phyloP scores from a whole-genome alignment of 35 echinoderm and acorn worm genomes.

The Amphiura filiformis region DNA sequence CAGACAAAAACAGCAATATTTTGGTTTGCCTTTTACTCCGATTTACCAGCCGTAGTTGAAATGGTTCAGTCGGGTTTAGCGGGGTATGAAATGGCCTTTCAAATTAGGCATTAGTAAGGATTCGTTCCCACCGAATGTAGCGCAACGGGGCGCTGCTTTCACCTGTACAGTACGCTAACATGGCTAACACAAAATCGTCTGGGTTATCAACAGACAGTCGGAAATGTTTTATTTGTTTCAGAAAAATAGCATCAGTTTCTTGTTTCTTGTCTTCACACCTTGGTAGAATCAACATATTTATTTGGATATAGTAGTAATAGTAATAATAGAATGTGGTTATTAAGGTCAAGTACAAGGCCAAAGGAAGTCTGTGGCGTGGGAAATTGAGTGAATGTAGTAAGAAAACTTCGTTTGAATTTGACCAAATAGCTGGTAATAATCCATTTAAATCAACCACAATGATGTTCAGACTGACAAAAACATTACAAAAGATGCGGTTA shows the following conservation, averaged over 20 bases:
- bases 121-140: slow-evolving; percentile 1
- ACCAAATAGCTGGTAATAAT: no score
- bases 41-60: neutral
- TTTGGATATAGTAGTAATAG: neutral
- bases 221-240: neutral
- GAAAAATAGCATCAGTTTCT: neutral
- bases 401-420: no score
- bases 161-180: no score
- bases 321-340: neutral
- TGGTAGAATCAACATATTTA: neutral
- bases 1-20: neutral
- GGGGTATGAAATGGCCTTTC: neutral
- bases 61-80: neutral
- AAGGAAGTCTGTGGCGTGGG: neutral
- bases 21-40: slow-evolving; percentile 1
- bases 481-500: no score
- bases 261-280: neutral
- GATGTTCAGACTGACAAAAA: no score
- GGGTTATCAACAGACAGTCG: no score
- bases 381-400: neutral
- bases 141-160: neutral
- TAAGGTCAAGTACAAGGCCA: neutral
- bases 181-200: no score
- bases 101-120: neutral
- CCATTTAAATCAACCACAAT: no score